phyloP scores from a whole-genome alignment of 2,113 vertebrate species.

The Austrofundulus limnaeus region DNA sequence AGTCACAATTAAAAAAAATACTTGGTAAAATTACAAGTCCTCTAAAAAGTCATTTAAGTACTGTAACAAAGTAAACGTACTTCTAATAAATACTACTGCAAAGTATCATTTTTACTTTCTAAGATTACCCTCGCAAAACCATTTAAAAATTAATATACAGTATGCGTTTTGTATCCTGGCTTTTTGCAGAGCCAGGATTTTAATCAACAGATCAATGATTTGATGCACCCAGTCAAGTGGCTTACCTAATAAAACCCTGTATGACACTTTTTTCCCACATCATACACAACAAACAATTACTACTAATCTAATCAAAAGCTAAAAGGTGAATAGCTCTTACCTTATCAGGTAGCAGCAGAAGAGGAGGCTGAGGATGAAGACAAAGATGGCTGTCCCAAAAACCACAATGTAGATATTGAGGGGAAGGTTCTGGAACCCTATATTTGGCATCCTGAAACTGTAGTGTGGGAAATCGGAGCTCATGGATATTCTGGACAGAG shows the following conservation, averaged over 20 bases:
- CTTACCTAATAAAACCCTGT: neutral
- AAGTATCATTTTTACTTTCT: too few species aligned
- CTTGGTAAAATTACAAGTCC: too few species aligned
- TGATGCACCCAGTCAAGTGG: conserved; percentile 3
- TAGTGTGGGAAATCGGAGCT: conserved; percentile 93
- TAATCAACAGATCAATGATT: neutral
- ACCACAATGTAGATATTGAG: conserved; percentile 99
- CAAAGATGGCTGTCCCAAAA: conserved; percentile 97
- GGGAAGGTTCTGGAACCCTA: conserved; percentile 98
- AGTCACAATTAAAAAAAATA: too few species aligned
- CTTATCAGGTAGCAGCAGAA: conserved; percentile 99
- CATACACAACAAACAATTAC: conserved; percentile 1
- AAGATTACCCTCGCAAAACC: neutral
- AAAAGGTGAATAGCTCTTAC: conserved; percentile 75
- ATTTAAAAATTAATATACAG: neutral
- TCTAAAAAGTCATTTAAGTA: too few species aligned
- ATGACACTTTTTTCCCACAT: conserved; percentile 33
- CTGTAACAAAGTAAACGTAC: too few species aligned
- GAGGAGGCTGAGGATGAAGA: conserved; percentile 99
- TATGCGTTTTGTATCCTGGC: neutral
- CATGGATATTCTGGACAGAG: conserved; percentile 89
- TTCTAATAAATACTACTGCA: too few species aligned
- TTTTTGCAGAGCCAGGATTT: neutral
- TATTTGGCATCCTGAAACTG: conserved; percentile 99
- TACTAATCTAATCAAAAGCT: neutral